phyloP scores from a whole-genome alignment of 2,113 vertebrate species.

The Neogale vison region DNA sequence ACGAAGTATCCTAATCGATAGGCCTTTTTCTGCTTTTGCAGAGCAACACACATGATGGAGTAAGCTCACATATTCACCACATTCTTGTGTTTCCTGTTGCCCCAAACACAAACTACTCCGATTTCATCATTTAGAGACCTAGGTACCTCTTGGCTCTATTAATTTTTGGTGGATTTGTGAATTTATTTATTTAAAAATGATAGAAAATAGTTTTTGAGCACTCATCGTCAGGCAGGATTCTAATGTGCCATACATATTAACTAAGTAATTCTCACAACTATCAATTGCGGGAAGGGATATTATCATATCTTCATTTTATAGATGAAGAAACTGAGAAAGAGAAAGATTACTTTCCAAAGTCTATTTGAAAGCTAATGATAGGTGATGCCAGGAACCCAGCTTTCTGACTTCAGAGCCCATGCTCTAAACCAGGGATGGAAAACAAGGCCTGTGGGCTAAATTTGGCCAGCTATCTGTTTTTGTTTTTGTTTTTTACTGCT shows the following conservation, averaged over 20 bases:
- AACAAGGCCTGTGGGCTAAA: background rate
- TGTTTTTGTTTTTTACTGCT: background rate
- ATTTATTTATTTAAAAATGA: background rate
- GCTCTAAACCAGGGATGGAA: background rate
- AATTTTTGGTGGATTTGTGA: background rate
- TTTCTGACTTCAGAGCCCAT: background rate
- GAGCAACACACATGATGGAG: background rate
- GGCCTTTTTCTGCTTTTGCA: background rate
- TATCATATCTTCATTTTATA: background rate
- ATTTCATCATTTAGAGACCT: background rate
- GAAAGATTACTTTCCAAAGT: background rate
- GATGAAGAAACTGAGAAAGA: background rate
- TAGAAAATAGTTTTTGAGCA: background rate
- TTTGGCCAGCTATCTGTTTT: background rate
- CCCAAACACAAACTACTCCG: background rate
- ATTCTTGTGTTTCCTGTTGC: background rate
- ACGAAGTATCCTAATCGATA: background rate
- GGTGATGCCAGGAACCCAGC: background rate
- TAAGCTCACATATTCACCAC: background rate
- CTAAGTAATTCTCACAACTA: background rate
- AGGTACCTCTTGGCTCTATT: background rate
- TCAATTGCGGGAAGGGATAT: background rate
- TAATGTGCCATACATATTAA: background rate
- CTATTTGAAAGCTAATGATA: background rate
- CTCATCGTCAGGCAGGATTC: background rate